Evolutionary conservation across 64 coral and sea anemone genomes (phyloP).

Genomic region (Cladopsammia gracilis): DNA sequence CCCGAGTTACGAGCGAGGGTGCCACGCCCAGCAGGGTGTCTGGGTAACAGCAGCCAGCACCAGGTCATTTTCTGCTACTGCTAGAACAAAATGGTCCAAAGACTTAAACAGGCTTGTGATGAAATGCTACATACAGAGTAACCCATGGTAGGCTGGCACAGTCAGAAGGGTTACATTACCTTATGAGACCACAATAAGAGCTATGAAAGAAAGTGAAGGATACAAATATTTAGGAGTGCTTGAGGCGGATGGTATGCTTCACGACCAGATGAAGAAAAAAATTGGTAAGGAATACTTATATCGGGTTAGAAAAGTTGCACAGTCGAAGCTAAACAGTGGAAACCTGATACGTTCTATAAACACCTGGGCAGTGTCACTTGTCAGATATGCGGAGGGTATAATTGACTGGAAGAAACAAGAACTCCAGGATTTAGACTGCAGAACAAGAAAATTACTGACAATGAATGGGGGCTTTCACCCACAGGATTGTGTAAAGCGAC

Average conservation of each 20-base stretch:
- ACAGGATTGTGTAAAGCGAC: background rate
- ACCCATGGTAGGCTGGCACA: background rate
- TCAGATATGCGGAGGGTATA: too few relatives aligned
- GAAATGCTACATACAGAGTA: slow-evolving; percentile 34
- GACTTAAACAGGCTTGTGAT: slow-evolving; percentile 21
- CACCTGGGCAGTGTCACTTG: too few relatives aligned
- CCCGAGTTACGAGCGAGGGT: background rate
- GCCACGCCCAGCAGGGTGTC: slow-evolving; percentile 31
- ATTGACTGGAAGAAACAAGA: background rate
- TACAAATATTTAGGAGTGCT: background rate
- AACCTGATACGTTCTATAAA: too few relatives aligned
- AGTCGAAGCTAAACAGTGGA: too few relatives aligned
- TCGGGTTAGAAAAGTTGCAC: background rate
- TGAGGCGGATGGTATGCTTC: background rate
- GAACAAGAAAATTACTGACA: too few relatives aligned
- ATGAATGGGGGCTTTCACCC: background rate
- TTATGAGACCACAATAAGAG: too few relatives aligned
- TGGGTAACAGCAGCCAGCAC: slow-evolving; percentile 41
- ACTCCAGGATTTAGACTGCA: too few relatives aligned
- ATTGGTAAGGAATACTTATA: too few relatives aligned
- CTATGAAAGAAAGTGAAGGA: background rate
- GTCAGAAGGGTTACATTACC: background rate
- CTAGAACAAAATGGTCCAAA: slow-evolving; percentile 42
- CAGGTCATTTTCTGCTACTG: slow-evolving; percentile 15
- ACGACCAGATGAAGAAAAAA: too few relatives aligned